Conservation (phyloP, 2,888 invertebrate species). For the Blastobasis adustella region DNA sequence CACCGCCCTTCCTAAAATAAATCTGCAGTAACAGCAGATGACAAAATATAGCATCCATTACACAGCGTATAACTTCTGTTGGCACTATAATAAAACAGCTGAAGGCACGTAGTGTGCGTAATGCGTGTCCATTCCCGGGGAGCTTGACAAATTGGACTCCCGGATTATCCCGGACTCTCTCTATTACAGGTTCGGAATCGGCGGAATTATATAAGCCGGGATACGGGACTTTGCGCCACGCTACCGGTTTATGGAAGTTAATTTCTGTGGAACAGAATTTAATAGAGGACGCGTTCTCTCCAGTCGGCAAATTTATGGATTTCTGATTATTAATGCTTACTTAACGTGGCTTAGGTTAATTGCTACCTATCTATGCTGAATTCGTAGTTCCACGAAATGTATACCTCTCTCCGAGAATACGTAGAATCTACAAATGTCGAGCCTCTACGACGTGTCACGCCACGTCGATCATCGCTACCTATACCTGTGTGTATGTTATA, state of each 20-base stretch:
- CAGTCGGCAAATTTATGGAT: no score
- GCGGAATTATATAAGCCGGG: conserved; percentile 5
- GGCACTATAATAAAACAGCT: conserved; percentile 5
- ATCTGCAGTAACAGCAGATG: neutral
- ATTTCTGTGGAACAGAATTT: no score
- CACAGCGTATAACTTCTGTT: neutral
- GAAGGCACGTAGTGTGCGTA: conserved; percentile 11
- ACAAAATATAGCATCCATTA: neutral
- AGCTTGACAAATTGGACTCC: conserved; percentile 54
- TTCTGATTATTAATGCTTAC: no score
- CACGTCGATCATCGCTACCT: no score
- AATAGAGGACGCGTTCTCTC: no score
- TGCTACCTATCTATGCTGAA: no score
- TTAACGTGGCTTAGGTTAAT: no score
- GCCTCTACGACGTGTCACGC: no score
- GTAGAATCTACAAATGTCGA: no score
- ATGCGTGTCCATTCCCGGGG: conserved; percentile 22
- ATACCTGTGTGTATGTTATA: no score
- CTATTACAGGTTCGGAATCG: conserved; percentile 25
- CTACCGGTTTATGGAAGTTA: neutral
- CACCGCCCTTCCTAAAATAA: neutral
- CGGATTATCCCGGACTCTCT: conserved; percentile 45
- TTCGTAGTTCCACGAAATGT: no score
- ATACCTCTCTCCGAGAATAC: no score
- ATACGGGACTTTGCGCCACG: neutral